Conservation (phyloP, 2,113 vertebrate genomes). For the Sarotherodon lohbergeri region DNA sequence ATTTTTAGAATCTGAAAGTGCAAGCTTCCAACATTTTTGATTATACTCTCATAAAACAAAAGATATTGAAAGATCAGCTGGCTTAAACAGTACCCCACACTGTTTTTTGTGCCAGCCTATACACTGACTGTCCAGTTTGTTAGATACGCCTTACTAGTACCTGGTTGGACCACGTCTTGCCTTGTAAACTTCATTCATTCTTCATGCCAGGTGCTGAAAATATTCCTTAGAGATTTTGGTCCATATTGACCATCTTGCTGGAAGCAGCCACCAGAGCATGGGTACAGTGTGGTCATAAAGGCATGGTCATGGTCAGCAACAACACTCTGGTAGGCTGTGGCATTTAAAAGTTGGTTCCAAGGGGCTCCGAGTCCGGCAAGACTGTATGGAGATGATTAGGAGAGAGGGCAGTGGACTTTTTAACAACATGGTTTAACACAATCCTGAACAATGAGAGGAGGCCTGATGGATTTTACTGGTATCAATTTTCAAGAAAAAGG, state of each 20-base stretch:
- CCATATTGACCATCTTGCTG: not conserved
- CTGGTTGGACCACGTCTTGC: not conserved
- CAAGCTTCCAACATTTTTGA: not conserved
- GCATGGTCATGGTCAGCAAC: too few species aligned
- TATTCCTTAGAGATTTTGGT: not conserved
- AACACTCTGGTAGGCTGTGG: too few species aligned
- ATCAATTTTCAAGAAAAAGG: not conserved
- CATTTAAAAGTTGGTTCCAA: too few species aligned
- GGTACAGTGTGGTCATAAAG: too few species aligned
- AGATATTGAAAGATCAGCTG: not conserved
- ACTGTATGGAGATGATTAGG: not conserved
- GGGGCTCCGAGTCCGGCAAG: too few species aligned
- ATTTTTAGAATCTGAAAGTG: not conserved
- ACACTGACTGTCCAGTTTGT: not conserved
- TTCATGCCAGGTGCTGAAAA: not conserved
- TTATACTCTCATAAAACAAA: not conserved
- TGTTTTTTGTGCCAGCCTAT: not conserved
- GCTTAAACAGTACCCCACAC: not conserved
- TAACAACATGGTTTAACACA: not conserved
- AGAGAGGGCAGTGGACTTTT: not conserved
- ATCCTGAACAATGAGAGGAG: not conserved
- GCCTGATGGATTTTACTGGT: not conserved
- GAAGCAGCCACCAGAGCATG: too few species aligned
- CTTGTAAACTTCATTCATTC: not conserved
- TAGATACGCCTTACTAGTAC: not conserved